Conservation (phyloP, 2,113 vertebrate genomes). For the Drymodes brunneopygia region DNA sequence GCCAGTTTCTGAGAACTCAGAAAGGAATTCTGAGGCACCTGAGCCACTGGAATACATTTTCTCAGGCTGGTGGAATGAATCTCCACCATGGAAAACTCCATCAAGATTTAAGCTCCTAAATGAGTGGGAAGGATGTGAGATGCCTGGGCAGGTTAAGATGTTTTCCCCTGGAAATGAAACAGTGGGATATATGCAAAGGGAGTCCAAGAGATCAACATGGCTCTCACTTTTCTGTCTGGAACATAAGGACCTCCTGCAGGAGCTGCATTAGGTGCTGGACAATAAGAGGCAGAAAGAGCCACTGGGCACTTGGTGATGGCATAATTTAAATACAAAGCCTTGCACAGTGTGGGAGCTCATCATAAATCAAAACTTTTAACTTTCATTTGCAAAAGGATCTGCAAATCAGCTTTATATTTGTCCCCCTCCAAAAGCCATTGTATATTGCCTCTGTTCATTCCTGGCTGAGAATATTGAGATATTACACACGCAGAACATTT, state of each 20-base stretch:
- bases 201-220: background rate
- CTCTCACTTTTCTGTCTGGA: background rate
- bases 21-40: background rate
- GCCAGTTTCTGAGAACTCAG: background rate
- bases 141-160: background rate
- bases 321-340: background rate
- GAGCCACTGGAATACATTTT: background rate
- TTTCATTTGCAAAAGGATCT: background rate
- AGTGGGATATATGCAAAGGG: background rate
- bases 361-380: background rate
- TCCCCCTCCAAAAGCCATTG: background rate
- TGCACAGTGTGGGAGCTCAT: background rate
- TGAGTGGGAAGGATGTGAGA: background rate
- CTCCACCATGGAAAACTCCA: background rate
- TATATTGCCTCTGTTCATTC: background rate
- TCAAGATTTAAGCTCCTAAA: background rate
- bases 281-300: background rate
- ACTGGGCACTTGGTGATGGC: background rate
- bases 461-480: background rate
- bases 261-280: background rate
- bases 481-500: background rate
- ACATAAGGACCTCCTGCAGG: background rate
- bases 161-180: background rate
- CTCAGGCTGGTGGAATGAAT: background rate
- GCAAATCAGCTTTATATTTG: background rate